Conservation (phyloP, 2,113 vertebrate species). For the Pedetes capensis region DNA sequence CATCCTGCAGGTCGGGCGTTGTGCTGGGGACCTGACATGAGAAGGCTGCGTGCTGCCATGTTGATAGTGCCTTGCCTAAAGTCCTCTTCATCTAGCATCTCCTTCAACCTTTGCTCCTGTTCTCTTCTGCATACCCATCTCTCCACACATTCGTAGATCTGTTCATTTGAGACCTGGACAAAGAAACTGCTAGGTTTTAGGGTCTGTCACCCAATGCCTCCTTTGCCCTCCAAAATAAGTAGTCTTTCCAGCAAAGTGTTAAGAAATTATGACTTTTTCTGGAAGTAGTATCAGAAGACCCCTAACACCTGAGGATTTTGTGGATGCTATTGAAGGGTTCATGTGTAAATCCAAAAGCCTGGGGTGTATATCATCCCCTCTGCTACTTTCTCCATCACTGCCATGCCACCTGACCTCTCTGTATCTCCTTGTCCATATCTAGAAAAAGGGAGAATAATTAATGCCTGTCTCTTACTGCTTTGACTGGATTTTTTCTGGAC, state of each 20-base stretch:
- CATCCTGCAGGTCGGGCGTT: rapidly evolving
- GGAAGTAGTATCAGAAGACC: background rate
- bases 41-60: background rate
- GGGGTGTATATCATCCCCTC: background rate
- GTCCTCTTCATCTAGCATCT: background rate
- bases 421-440: background rate
- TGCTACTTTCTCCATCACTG: background rate
- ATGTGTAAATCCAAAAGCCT: background rate
- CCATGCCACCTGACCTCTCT: background rate
- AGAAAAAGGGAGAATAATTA: background rate
- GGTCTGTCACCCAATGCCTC: background rate
- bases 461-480: background rate
- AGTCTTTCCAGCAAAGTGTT: background rate
- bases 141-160: background rate
- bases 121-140: background rate
- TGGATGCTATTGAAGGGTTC: background rate
- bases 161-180: background rate
- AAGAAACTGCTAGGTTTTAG: background rate
- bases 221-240: background rate
- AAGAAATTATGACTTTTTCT: background rate
- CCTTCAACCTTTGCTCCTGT: background rate
- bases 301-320: background rate
- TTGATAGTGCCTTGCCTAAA: background rate
- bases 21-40: rapidly evolving
- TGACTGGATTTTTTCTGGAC: background rate